Conservation (phyloP, 2,797 vertebrate species). For the Mormyrus hasselquistii region DNA sequence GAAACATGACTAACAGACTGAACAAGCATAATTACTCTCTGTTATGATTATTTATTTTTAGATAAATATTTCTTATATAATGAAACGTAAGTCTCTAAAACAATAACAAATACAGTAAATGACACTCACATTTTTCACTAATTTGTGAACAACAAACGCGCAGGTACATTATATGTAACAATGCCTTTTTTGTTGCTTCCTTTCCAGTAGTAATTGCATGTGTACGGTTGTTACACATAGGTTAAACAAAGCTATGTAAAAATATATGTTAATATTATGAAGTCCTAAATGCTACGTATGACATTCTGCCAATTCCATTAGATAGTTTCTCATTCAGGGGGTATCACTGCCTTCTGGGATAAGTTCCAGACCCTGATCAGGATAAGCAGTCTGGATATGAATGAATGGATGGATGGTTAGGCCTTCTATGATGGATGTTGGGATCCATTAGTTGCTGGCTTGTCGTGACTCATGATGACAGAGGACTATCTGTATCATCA, state of each 20-base stretch:
- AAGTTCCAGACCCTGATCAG: background rate
- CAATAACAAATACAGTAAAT: background rate
- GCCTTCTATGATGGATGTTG: background rate
- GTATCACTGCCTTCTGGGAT: background rate
- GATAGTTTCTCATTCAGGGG: background rate
- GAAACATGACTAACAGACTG: conserved; percentile 22
- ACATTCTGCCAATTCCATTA: background rate
- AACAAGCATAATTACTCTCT: background rate
- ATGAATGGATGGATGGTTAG: background rate
- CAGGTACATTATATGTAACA: background rate
- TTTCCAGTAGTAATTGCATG: background rate
- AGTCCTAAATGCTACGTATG: background rate
- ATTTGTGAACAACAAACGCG: background rate
- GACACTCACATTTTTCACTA: background rate
- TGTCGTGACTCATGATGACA: conserved; percentile 43
- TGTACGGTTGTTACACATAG: background rate
- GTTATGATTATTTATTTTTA: background rate
- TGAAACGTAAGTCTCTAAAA: background rate
- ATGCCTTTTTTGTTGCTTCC: background rate
- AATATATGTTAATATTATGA: background rate
- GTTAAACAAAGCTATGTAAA: background rate
- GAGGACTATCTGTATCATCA: conserved; percentile 19
- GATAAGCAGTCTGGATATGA: background rate
- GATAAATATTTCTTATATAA: background rate
- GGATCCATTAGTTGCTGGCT: background rate